Evolutionary conservation across 2,797 vertebrate genomes (phyloP).

Genomic region (Sciurus carolinensis): DNA sequence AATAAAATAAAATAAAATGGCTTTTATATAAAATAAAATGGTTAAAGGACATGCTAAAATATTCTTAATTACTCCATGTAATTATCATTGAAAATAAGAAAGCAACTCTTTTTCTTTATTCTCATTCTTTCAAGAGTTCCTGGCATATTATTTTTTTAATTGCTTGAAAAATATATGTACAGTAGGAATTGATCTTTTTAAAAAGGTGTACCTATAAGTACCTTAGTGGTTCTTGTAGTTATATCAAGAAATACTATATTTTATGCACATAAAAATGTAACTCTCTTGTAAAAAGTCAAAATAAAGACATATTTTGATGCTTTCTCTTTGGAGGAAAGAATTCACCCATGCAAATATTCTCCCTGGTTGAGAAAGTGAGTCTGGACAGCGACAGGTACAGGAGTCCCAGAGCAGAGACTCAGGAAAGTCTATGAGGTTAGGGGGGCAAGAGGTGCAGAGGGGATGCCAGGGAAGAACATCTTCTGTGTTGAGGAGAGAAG

Average conservation of each 20-base stretch:
- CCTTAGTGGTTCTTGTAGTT: background rate
- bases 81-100: too few relatives aligned
- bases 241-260: accelerated
- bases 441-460: too few relatives aligned
- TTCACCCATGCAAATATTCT: background rate
- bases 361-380: background rate
- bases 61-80: too few relatives aligned
- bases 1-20: too few relatives aligned
- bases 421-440: too few relatives aligned
- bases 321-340: background rate
- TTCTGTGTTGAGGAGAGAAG: background rate
- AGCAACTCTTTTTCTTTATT: too few relatives aligned
- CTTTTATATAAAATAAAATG: background rate
- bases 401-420: background rate
- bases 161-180: background rate
- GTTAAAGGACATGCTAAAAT: too few relatives aligned
- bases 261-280: background rate
- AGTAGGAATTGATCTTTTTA: background rate
- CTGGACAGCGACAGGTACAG: background rate
- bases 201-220: background rate
- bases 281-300: background rate
- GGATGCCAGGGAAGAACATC: background rate
- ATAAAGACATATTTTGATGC: background rate
- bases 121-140: too few relatives aligned
- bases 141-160: too few relatives aligned